Conservation (phyloP, 2,888 invertebrate genomes). For the Sminthurinus aureus region DNA sequence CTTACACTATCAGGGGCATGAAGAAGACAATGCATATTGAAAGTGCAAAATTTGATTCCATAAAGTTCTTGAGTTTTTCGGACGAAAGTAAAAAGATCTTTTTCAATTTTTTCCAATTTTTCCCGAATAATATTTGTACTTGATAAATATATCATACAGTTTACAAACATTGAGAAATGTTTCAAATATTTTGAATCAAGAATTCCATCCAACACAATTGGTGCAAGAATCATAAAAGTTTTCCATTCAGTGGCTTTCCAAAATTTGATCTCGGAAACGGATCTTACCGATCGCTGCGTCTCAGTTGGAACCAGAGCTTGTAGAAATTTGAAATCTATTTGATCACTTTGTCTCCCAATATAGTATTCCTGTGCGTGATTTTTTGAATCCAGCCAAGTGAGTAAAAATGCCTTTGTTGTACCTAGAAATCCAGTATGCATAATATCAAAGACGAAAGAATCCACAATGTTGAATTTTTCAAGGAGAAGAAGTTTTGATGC, state of each 20-base stretch:
- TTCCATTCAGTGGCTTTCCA: not conserved
- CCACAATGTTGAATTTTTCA: conserved; percentile 42
- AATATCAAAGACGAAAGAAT: conserved; percentile 41
- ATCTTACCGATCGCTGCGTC: not conserved
- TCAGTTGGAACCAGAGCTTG: not conserved
- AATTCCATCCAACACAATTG: not conserved
- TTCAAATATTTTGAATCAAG: not conserved
- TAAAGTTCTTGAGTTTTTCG: not conserved
- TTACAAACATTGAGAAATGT: not conserved
- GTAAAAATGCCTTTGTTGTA: conserved; percentile 32
- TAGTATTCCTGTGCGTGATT: conserved; percentile 33
- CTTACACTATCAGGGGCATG: not conserved
- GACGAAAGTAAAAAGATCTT: not conserved
- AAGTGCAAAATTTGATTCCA: not conserved
- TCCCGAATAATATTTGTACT: not conserved
- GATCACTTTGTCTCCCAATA: conserved; percentile 27
- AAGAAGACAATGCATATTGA: not conserved
- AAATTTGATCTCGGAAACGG: not conserved
- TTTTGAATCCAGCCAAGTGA: conserved; percentile 35
- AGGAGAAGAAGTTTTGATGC: conserved; percentile 37
- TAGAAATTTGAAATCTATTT: not conserved
- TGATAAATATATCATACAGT: not conserved
- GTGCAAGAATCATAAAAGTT: not conserved
- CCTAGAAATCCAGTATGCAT: conserved; percentile 44
- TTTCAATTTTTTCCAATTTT: too few species aligned